These are phyloP conservation scores for Hydrocynus forskahlii DNA, from an alignment of 2,797 vertebrate genomes.

Conservation along the genomic window DNA sequence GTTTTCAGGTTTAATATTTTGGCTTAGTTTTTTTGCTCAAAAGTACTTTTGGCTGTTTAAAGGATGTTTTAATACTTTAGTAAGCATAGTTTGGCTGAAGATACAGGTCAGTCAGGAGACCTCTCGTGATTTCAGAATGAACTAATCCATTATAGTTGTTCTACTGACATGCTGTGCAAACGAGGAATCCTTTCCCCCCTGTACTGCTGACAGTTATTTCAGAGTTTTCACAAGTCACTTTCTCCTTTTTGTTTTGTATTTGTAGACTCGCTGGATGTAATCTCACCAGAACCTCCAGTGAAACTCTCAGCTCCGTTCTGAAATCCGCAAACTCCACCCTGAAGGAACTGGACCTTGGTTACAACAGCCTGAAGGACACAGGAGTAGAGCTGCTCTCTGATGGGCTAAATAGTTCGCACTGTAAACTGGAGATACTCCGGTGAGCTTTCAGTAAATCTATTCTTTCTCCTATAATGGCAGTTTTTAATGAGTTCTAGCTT, in stretches of 20 bases:
- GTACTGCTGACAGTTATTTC: not conserved
- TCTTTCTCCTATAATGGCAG: not conserved
- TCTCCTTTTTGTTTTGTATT: not conserved
- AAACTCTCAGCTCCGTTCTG: not conserved
- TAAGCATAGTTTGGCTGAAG: too few species aligned
- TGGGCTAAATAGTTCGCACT: not conserved
- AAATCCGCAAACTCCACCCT: not conserved
- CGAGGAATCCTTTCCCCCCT: too few species aligned
- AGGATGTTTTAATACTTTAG: too few species aligned
- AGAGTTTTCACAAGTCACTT: not conserved
- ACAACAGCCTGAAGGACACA: not conserved
- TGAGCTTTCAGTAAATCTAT: not conserved
- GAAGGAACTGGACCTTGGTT: constrained; percentile 6
- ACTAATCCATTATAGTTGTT: too few species aligned
- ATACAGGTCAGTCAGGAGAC: too few species aligned
- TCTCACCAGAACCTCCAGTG: constrained; percentile 7
- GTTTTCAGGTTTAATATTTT: too few species aligned
- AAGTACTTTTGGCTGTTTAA: too few species aligned
- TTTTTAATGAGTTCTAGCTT: not conserved
- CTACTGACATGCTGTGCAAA: too few species aligned
- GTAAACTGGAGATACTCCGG: not conserved
- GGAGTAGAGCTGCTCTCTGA: constrained; percentile 3
- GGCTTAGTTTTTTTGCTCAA: too few species aligned
- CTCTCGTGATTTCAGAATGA: too few species aligned
- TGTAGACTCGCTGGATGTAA: not conserved